A percentile compares a stretch with the other conserved stretches of the same genome.
Conservation (phyloP, 2,113 vertebrate genomes). For the Burhinus oedicnemus region DNA sequence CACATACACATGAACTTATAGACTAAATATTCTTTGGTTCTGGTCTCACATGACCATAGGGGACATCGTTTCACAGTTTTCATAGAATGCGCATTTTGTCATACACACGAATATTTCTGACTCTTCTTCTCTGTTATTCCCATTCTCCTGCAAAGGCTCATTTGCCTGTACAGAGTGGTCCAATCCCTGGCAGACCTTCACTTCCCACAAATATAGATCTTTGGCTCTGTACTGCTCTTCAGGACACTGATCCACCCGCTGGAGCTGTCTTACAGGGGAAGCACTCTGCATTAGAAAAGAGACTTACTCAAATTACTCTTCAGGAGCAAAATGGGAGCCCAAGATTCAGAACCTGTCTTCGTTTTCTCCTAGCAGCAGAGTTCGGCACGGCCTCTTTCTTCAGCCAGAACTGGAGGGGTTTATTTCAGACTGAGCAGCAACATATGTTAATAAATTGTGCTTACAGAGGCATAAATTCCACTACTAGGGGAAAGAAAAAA, state of each 20-base stretch:
- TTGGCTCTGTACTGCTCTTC: background rate
- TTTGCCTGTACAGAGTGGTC: background rate
- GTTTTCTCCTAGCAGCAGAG: background rate
- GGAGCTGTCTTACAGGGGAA: background rate
- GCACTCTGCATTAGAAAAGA: background rate
- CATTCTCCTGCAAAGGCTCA: background rate
- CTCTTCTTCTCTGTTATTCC: background rate
- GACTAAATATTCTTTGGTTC: background rate
- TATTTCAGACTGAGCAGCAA: background rate
- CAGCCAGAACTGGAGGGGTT: background rate
- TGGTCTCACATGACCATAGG: background rate
- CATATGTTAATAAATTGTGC: background rate
- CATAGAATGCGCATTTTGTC: background rate
- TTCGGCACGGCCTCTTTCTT: background rate
- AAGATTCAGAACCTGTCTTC: background rate
- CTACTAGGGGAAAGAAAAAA: background rate
- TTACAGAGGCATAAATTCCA: background rate
- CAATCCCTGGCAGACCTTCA: background rate
- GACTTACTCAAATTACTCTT: background rate
- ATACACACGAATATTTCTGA: background rate
- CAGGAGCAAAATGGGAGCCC: background rate
- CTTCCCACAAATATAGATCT: background rate
- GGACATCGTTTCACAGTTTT: background rate
- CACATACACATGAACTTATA: background rate
- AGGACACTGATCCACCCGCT: background rate